These are phyloP conservation scores for Andrena chrysosceles DNA, from an alignment of 2,888 invertebrate genomes.

Conservation along the genomic window DNA sequence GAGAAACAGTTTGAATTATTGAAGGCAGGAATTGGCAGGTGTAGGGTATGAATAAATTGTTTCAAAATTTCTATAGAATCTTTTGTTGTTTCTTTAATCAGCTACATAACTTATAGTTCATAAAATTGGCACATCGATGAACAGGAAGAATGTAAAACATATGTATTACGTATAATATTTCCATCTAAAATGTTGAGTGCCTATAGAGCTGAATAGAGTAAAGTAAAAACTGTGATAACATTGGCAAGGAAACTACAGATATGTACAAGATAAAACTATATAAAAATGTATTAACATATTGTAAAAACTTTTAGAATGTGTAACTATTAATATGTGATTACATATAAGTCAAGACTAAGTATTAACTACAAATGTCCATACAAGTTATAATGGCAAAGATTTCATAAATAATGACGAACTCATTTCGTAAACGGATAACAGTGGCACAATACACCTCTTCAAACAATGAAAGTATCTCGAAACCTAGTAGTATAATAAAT, in stretches of 20 bases:
- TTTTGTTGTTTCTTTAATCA: slow-evolving; percentile 28
- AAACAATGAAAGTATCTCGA: slow-evolving; percentile 8
- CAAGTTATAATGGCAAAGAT: not conserved
- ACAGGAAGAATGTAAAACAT: slow-evolving; percentile 3
- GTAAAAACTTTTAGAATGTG: slow-evolving; percentile 2
- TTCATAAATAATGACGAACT: slow-evolving; percentile 15
- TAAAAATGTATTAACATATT: not conserved
- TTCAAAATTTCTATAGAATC: slow-evolving; percentile 6
- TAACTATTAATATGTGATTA: slow-evolving; percentile 1
- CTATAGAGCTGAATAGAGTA: not conserved
- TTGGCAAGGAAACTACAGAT: slow-evolving; percentile 14
- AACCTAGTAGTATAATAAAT: slow-evolving; percentile 32
- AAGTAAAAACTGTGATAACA: slow-evolving; percentile 20
- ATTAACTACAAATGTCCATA: not conserved
- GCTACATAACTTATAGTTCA: slow-evolving; percentile 16
- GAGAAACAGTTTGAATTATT: not conserved
- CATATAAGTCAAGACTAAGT: slow-evolving; percentile 3
- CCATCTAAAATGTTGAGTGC: not conserved
- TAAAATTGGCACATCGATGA: slow-evolving; percentile 43
- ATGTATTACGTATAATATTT: slow-evolving; percentile 4
- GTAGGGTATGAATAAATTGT: not conserved
- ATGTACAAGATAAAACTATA: slow-evolving; percentile 26
- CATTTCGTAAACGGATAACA: slow-evolving; percentile 25
- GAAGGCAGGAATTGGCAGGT: not conserved
- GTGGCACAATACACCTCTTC: slow-evolving; percentile 9